These are phyloP conservation scores for Entelurus aequoreus DNA, from an alignment of 2,113 vertebrate genomes.

Conservation along the genomic window DNA sequence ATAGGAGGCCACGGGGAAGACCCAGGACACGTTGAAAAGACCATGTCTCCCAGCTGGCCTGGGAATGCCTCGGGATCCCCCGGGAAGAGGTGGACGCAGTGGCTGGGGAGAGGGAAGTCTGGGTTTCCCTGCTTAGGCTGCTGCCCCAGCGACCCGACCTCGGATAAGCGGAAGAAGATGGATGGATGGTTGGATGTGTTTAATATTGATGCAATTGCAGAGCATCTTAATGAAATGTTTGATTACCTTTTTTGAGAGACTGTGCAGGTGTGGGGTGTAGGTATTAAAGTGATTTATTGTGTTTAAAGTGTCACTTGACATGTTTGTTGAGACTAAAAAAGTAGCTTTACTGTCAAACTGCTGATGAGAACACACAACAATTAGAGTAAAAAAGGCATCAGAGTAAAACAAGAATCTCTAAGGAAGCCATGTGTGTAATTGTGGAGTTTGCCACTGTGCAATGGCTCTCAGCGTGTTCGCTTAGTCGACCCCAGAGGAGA, in stretches of 20 bases:
- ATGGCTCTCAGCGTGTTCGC: conserved; percentile 48
- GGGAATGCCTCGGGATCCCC: too few species aligned
- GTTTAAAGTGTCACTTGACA: neutral
- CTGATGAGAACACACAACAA: neutral
- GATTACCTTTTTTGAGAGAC: neutral
- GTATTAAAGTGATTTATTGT: too few species aligned
- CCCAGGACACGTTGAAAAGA: too few species aligned
- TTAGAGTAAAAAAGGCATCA: conserved; percentile 22
- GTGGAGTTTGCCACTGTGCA: conserved; percentile 35
- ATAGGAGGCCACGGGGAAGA: too few species aligned
- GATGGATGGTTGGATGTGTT: neutral
- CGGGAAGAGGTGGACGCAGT: too few species aligned
- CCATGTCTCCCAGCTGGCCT: too few species aligned
- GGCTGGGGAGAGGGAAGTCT: too few species aligned
- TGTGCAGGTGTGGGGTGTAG: neutral
- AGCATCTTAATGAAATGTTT: neutral
- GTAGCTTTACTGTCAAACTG: neutral
- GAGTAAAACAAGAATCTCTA: conserved; percentile 32
- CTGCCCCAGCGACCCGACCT: too few species aligned
- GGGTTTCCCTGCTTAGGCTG: too few species aligned
- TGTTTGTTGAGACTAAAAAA: neutral
- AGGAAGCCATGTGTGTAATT: conserved; percentile 32
- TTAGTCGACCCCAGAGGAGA: conserved; percentile 10
- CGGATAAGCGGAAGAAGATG: too few species aligned
- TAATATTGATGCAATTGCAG: neutral